Base-by-base conservation (phyloP, 2,797 vertebrate species). In the Onychomys arenicola region DNA sequence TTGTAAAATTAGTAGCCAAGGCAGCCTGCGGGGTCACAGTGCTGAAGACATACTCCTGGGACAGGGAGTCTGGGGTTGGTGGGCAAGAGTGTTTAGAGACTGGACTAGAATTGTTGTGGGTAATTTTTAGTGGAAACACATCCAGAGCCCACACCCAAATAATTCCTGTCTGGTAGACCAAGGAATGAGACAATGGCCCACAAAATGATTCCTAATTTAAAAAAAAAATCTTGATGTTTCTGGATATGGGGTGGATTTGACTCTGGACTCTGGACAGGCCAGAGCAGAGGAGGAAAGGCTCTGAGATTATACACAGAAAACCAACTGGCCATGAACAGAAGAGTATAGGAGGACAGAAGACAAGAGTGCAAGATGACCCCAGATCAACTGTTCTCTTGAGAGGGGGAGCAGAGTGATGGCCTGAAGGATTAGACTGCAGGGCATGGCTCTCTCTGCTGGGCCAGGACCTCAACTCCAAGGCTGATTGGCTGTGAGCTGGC, bases 351-450 rank as follows among this genome's bases (percentile, higher is more conserved):
- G 17, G 29, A 34, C 9, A 73, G 11, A 52, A 7, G 6, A 12
- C 49, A 75, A 12, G 12, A 73, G 49, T 52, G 2, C 29, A 43
- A 8, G 27, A 46, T 46, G 82, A 0, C 6, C 5, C 17, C 29
- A 23, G 19, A 85, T 10, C 6, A 49, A 17, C 40, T 67, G 61
- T 34, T 3, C 12, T 3, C n/a, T 21, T 46, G 40, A 10, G 46
- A 11, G 2, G 32, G 29, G 34, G 37, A 12, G 11, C 34, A 81
- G 4, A 46, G 25, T 67, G 46, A 12, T 17, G 4, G 11, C 2
- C 37, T n/a, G 17, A 12, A 75, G 46, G 16, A 10, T 5, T 9
- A 77, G 5, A 0, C 21, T 23, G 6, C 27, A 57, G 0, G 0
- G 2, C 2, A 16, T 46, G 37, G 4, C 23, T 40, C 11, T 61